A percentile compares a stretch with the other conserved stretches of the same genome.
Evolutionary conservation across 2,888 invertebrate species (phyloP).

Genomic region (Dastarcus helophoroides): DNA sequence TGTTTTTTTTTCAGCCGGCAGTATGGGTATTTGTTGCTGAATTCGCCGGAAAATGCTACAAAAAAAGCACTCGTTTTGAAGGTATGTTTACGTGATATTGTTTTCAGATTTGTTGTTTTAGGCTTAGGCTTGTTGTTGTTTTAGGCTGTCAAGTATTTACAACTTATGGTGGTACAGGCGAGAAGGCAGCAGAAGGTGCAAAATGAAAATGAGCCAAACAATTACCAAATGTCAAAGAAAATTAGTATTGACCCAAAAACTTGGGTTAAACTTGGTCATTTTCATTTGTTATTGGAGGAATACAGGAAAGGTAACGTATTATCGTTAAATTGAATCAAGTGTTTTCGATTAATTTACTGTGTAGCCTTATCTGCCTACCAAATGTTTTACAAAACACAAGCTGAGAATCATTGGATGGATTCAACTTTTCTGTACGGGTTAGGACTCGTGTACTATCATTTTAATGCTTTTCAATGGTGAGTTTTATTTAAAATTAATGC

Average conservation of each 20-base stretch:
- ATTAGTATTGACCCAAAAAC: conserved; percentile 80
- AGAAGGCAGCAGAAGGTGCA: conserved; percentile 46
- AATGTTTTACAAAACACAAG: conserved; percentile 70
- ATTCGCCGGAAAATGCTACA: conserved; percentile 66
- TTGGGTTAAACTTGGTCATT: conserved; percentile 90
- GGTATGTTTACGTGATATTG: conserved; percentile 30
- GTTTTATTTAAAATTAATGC: no score
- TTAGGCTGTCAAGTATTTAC: conserved; percentile 72
- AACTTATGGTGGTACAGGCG: conserved; percentile 73
- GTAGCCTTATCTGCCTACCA: conserved; percentile 96
- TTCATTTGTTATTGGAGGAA: conserved; percentile 85
- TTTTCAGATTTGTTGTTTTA: conserved; percentile 3
- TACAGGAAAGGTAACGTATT: conserved; percentile 74
- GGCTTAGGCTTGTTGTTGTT: no score
- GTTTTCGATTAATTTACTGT: background rate
- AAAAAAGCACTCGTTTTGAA: conserved; percentile 72
- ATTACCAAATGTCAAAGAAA: conserved; percentile 40
- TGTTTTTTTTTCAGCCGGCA: conserved; percentile 58
- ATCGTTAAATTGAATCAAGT: background rate
- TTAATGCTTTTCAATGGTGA: conserved; percentile 92
- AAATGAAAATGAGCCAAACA: conserved; percentile 30
- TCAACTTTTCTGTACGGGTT: conserved; percentile 87
- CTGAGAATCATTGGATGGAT: conserved; percentile 75
- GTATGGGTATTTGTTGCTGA: conserved; percentile 80
- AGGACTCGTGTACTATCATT: conserved; percentile 93